Percentiles rank a stretch among this genome's conserved stretches.
Conservation (phyloP, 2,113 vertebrate species). For the Malurus elegans region DNA sequence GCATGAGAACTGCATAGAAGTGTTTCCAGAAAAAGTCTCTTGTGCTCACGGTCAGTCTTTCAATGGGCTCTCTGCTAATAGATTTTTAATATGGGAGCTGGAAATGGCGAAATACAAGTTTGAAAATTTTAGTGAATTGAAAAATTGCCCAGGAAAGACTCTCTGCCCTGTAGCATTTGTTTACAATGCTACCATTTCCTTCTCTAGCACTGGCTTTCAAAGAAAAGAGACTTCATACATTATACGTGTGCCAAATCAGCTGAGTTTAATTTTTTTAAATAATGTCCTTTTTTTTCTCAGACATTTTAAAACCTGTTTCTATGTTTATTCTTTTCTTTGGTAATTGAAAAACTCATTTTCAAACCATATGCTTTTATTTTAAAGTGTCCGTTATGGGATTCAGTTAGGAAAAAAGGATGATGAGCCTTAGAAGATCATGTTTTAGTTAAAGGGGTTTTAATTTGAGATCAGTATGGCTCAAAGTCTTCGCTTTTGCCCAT, state of each 20-base stretch:
- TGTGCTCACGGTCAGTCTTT: conserved; percentile 46
- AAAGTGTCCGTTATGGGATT: neutral
- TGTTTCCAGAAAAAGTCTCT: conserved; percentile 62
- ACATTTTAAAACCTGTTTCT: neutral
- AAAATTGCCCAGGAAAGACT: conserved; percentile 21
- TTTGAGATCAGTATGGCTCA: neutral
- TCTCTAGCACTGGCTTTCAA: neutral
- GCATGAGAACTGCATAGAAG: conserved; percentile 62
- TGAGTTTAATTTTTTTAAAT: conserved; percentile 6
- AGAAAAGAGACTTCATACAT: neutral
- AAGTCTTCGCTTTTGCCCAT: neutral
- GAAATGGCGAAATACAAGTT: conserved; percentile 11
- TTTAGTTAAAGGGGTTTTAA: neutral
- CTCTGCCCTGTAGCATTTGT: neutral
- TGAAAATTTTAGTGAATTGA: conserved; percentile 34
- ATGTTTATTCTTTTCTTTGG: neutral
- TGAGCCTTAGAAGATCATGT: neutral
- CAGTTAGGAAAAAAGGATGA: neutral
- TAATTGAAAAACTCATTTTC: conserved; percentile 1
- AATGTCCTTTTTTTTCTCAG: neutral
- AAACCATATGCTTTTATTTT: neutral
- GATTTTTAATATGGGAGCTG: conserved; percentile 66
- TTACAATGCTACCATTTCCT: neutral
- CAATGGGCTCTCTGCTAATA: conserved; percentile 60
- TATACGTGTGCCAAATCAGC: conserved; percentile 12